A percentile compares a stretch with the other conserved stretches of the same genome.
Conservation (phyloP, 2,888 invertebrate genomes). For the Amorpha juglandis region DNA sequence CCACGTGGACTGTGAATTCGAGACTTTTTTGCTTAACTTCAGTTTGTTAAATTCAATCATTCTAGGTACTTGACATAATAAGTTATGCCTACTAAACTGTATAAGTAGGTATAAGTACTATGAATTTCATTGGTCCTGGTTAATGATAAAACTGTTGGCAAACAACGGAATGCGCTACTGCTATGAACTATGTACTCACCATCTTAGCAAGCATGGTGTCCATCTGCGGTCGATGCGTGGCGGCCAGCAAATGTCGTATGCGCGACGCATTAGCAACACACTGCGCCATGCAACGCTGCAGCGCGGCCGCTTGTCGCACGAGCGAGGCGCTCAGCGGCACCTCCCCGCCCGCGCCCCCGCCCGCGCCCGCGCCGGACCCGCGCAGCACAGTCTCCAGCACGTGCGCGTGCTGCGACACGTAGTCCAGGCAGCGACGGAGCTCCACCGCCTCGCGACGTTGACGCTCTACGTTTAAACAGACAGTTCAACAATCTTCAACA, state of each 20-base stretch:
- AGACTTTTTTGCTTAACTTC: neutral
- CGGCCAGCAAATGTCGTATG: constrained; percentile 72
- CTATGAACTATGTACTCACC: constrained; percentile 55
- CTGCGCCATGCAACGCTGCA: constrained; percentile 81
- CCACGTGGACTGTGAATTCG: neutral
- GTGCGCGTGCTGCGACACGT: constrained; percentile 77
- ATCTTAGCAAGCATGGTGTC: constrained; percentile 79
- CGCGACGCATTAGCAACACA: constrained; percentile 77
- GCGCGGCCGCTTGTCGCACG: constrained; percentile 74
- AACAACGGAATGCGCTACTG: neutral
- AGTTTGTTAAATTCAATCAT: too few species aligned
- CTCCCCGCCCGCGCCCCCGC: constrained; percentile 51
- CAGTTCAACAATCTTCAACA: neutral
- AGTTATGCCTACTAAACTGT: too few species aligned
- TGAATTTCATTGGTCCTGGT: too few species aligned
- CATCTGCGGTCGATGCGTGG: constrained; percentile 77
- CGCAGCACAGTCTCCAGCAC: constrained; percentile 76
- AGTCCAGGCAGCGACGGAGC: constrained; percentile 77
- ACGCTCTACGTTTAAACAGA: constrained; percentile 57
- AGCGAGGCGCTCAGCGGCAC: constrained; percentile 72
- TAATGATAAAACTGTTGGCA: too few species aligned
- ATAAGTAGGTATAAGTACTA: too few species aligned
- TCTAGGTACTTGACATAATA: too few species aligned
- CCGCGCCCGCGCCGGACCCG: constrained; percentile 58
- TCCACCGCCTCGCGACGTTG: constrained; percentile 75